A percentile compares a stretch with the other conserved stretches of the same genome.
phyloP scores from a whole-genome alignment of 2,113 vertebrate species.

The Hydrolagus affinis region DNA sequence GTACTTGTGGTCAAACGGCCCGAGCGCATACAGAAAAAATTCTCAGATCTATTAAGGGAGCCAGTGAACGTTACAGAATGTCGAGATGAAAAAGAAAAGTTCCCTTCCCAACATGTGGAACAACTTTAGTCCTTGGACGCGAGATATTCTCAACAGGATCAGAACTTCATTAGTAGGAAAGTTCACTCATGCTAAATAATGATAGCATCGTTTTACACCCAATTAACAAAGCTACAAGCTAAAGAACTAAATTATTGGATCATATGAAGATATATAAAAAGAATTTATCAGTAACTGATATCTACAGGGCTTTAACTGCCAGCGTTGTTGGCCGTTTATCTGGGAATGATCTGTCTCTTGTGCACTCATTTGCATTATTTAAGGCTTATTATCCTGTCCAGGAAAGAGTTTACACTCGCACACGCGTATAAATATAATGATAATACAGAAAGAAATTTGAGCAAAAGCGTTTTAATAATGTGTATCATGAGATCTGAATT shows the following conservation, averaged over 20 bases:
- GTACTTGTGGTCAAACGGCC: background rate
- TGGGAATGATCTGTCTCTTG: background rate
- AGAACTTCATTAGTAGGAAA: background rate
- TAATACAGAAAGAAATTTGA: too few species aligned
- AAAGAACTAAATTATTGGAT: constrained; percentile 9
- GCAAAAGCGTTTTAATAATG: too few species aligned
- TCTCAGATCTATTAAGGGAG: background rate
- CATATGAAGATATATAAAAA: background rate
- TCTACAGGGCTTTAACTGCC: background rate
- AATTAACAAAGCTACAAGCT: constrained; percentile 3
- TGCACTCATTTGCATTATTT: background rate
- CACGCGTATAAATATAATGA: too few species aligned
- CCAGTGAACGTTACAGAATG: background rate
- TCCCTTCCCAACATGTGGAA: background rate
- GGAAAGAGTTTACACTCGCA: too few species aligned
- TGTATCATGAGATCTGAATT: too few species aligned
- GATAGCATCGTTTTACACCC: background rate
- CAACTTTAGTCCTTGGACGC: background rate
- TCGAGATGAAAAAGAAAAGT: background rate
- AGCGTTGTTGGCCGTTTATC: background rate
- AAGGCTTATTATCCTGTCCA: too few species aligned
- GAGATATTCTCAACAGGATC: background rate
- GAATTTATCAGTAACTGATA: background rate
- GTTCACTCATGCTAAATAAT: background rate
- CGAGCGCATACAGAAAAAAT: background rate